These are phyloP conservation scores for Tanypteryx hageni DNA, from an alignment of 2,888 invertebrate species.

Conservation along the genomic window DNA sequence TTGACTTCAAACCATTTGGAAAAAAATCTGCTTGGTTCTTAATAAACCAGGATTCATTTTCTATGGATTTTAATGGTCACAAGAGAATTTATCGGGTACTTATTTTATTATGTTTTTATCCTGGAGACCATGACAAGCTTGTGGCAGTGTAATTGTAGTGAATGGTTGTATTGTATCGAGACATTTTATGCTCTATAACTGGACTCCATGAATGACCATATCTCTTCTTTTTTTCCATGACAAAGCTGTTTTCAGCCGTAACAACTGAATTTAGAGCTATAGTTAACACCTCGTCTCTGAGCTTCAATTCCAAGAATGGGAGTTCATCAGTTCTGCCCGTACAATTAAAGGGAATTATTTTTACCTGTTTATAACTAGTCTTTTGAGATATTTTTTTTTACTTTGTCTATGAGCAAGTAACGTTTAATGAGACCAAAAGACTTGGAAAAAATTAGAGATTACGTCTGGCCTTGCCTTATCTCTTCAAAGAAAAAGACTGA, in stretches of 20 bases:
- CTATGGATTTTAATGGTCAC: background rate
- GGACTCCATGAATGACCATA: background rate
- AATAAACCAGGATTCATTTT: constrained; percentile 9
- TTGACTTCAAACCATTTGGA: background rate
- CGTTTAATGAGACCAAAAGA: constrained; percentile 52
- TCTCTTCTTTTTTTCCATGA: background rate
- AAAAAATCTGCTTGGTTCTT: background rate
- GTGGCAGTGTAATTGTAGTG: background rate
- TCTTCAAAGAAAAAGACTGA: constrained; percentile 37
- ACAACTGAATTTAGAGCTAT: background rate
- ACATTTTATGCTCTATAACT: background rate
- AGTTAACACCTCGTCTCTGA: constrained; percentile 11
- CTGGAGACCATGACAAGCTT: background rate
- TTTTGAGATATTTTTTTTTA: constrained; percentile 37
- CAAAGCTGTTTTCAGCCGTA: background rate
- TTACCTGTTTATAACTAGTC: background rate
- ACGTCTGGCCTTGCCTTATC: constrained; percentile 21
- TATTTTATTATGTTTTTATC: constrained; percentile 17
- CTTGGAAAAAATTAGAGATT: constrained; percentile 36
- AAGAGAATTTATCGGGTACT: background rate
- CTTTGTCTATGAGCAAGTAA: background rate
- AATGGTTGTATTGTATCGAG: background rate
- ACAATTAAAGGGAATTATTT: background rate
- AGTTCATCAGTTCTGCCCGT: constrained; percentile 38
- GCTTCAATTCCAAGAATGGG: constrained; percentile 10